A percentile compares a stretch with the other conserved stretches of the same genome.
Evolutionary conservation across 2,113 vertebrate species (phyloP).

Genomic region (Dendrocopos noguchii): DNA sequence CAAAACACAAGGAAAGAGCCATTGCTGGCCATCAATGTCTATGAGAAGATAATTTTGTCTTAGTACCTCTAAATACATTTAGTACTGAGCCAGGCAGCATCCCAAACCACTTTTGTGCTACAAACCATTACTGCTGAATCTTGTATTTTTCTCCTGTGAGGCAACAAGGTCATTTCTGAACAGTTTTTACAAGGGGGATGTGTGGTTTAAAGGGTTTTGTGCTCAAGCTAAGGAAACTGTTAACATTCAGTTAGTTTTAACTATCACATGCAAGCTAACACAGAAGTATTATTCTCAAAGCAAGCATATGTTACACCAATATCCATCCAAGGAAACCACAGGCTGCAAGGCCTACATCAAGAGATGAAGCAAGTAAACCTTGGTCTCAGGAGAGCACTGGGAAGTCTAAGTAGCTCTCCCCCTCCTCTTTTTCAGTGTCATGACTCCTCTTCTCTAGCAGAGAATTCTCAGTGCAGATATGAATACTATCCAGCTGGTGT

Average conservation of each 20-base stretch:
- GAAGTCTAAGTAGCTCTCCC: background rate
- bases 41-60: background rate
- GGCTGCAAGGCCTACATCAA: background rate
- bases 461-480: background rate
- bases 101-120: background rate
- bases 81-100: background rate
- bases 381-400: background rate
- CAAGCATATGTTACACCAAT: background rate
- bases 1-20: background rate
- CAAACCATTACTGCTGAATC: background rate
- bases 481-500: background rate
- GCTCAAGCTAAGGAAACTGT: background rate
- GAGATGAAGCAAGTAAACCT: background rate
- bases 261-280: background rate
- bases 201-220: background rate
- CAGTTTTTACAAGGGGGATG: background rate
- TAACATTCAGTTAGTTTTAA: background rate
- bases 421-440: background rate
- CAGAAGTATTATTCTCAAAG: background rate
- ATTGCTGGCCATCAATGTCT: background rate
- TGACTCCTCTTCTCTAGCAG: background rate
- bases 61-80: background rate
- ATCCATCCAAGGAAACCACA: background rate
- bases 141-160: background rate
- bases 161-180: background rate